A percentile compares a stretch with the other conserved stretches of the same genome.
These are phyloP conservation scores for Bubo blakistoni DNA, from an alignment of 2,113 vertebrate species.

Conservation along the genomic window DNA sequence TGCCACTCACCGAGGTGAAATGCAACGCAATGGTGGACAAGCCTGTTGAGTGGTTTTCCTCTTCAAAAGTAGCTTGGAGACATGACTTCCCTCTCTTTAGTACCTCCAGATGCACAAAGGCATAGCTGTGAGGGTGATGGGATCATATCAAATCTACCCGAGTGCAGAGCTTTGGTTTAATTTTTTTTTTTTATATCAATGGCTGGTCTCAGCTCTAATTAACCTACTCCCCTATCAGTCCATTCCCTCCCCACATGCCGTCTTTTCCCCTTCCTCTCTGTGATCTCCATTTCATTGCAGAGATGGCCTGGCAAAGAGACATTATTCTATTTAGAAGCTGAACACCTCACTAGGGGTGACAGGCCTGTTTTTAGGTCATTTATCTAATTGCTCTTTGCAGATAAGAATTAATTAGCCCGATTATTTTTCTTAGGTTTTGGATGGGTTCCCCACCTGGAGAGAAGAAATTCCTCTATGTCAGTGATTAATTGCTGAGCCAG, in stretches of 20 bases:
- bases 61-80: constrained; percentile 12
- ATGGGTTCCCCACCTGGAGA: constrained; percentile 96
- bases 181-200: constrained; percentile 26
- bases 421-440: constrained; percentile 95
- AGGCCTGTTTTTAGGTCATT: constrained; percentile 86
- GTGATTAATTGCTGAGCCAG: constrained; percentile 95
- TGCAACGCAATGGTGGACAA: background rate
- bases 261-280: constrained; percentile 64
- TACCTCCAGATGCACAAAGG: background rate
- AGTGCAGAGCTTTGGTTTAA: constrained; percentile 44
- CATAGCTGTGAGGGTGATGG: constrained; percentile 17
- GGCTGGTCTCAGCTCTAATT: constrained; percentile 85
- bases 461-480: constrained; percentile 90
- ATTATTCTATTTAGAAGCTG: constrained; percentile 83
- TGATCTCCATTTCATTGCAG: constrained; percentile 75
- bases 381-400: constrained; percentile 98
- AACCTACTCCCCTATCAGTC: constrained; percentile 78
- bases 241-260: constrained; percentile 45
- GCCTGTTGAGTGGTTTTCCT: background rate
- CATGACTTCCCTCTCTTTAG: background rate
- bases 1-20: background rate
- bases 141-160: background rate
- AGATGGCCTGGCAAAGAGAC: constrained; percentile 78
- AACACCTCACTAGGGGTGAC: constrained; percentile 90
- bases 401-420: constrained; percentile 99